Percentiles rank a stretch among this genome's conserved stretches.
Evolutionary conservation across 2,113 vertebrate species (phyloP).

Genomic region (Aegithalos caudatus): DNA sequence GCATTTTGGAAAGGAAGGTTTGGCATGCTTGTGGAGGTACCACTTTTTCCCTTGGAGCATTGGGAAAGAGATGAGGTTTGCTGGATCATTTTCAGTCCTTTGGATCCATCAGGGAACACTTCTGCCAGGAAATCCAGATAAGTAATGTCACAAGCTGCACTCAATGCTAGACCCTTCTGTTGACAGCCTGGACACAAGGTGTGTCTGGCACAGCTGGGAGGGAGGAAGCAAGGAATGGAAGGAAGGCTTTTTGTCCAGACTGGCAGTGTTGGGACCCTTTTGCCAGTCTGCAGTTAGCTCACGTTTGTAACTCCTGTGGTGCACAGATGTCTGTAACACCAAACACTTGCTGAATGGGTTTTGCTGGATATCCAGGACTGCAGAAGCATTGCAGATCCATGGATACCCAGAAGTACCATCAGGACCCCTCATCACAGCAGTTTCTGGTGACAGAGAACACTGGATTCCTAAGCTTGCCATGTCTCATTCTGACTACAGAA

Average conservation of each 20-base stretch:
- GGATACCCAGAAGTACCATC: neutral
- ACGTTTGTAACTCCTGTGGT: neutral
- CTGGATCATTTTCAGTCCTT: neutral
- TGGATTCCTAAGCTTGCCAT: neutral
- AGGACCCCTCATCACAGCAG: neutral
- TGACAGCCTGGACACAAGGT: neutral
- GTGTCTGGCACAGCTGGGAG: neutral
- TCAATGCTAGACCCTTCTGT: neutral
- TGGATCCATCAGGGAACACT: neutral
- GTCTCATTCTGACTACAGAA: neutral
- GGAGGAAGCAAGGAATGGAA: neutral
- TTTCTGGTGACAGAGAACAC: neutral
- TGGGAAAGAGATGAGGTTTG: neutral
- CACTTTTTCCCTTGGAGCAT: neutral
- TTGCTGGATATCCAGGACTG: neutral
- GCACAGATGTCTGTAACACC: neutral
- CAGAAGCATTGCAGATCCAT: neutral
- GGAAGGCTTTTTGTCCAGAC: neutral
- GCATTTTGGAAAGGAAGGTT: neutral
- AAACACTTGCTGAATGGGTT: neutral
- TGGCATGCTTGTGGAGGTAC: neutral
- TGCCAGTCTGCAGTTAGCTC: neutral
- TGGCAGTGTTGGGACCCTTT: neutral
- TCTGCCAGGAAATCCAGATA: neutral
- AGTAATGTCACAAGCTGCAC: neutral